Evolutionary conservation across 1,140 invertebrate species (phyloP), one percentile per base, ranked within the genome.

Genomic region (Dinothrombium tinctorium): DNA sequence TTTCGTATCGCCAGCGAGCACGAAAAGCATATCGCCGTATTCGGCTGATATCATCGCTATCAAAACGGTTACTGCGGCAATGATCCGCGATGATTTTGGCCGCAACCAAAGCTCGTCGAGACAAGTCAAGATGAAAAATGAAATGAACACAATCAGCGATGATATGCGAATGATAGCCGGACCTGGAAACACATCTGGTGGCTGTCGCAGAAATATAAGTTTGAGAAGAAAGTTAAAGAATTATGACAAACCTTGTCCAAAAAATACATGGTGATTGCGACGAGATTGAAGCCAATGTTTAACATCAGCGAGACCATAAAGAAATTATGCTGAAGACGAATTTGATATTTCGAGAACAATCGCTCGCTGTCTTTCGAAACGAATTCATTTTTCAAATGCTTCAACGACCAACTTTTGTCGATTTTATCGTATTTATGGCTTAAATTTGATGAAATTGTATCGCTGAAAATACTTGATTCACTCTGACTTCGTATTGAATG

Each of bases 271-370:
- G 65, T 45, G 24, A 72, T 66, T 51, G 77, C 72, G 1, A 60
- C 58, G 5, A 66, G 52, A 37, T 69, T 69, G 25, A 77, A 65
- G 15, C 69, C 47, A 44, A 71, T 53, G 50, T 77, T 68, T 20
- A 79, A 56, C 2, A 75, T 60, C 25, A 79, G 62, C 52, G 74
- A 78, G 31, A 77, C 65, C 36, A 74, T 72, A 23, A 80, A 67
- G 48, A 78, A 73, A 37, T 72, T 72, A 55, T 75, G 69, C 49
- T 76, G 71, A 40, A 81, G 57, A 48, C 74, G 69, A 39, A 72
- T 68, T 44, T 73, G 73, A 52, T 81, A 81, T 39, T 68, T 63
- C 44, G 66, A 60, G 53, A 75, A 81, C 8, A 80, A 23, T 17
- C 43, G 19, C n/a, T 42, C 42, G 24, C 36, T 21, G 29, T 41